Conservation (phyloP, 2,797 vertebrate genomes). For the Melopsittacus undulatus region DNA sequence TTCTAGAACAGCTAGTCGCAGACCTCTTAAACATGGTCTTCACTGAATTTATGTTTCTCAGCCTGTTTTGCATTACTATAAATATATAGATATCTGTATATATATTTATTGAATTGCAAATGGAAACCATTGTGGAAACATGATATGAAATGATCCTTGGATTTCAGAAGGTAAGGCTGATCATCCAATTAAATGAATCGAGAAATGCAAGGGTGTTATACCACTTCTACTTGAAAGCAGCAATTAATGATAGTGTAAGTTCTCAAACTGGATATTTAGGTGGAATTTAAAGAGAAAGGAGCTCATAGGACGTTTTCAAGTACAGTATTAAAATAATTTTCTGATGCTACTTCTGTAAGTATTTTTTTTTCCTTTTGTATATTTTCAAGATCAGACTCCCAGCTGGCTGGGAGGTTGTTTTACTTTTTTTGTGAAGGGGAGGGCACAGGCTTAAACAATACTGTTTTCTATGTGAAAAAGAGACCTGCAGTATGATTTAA, state of each 20-base stretch:
- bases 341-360: not conserved
- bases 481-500: not conserved
- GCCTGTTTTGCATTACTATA: not conserved
- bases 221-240: not conserved
- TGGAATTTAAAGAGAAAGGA: not conserved
- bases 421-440: not conserved
- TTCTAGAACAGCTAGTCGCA: not conserved
- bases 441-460: not conserved
- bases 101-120: not conserved
- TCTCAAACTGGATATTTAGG: not conserved
- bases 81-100: not conserved
- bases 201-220: not conserved
- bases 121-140: not conserved
- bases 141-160: not conserved
- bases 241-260: not conserved
- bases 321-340: not conserved
- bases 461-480: not conserved
- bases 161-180: not conserved
- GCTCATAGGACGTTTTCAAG: not conserved
- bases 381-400: not conserved
- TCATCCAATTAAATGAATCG: not conserved
- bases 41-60: not conserved
- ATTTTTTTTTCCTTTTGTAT: not conserved
- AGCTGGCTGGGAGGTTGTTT: accelerated
- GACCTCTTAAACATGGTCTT: not conserved